phyloP scores from a whole-genome alignment of 2,888 invertebrate species.

The Agrotis puta region DNA sequence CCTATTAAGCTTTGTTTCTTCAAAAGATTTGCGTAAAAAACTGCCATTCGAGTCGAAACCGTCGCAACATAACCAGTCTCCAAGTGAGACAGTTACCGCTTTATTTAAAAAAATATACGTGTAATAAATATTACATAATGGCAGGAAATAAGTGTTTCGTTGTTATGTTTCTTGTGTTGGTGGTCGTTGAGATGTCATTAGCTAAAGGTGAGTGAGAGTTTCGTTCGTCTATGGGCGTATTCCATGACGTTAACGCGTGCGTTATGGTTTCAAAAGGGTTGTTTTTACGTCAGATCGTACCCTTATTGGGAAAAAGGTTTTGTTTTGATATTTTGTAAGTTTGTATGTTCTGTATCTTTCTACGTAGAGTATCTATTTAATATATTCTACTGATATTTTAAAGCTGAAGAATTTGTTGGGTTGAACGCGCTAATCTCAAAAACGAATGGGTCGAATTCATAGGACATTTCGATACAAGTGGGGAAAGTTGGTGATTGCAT shows the following conservation, averaged over 20 bases:
- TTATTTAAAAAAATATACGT: conserved; percentile 34
- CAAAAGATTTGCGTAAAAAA: conserved; percentile 57
- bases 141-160: conserved; percentile 49
- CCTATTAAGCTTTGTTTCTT: conserved; percentile 61
- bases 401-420: too few species aligned
- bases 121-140: conserved; percentile 56
- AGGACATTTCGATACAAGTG: too few species aligned
- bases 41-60: conserved; percentile 67
- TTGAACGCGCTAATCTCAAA: too few species aligned
- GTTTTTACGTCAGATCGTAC: background rate
- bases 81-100: conserved; percentile 40
- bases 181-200: conserved; percentile 49
- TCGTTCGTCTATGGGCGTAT: conserved; percentile 35
- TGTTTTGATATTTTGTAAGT: background rate
- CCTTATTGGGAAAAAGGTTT: background rate
- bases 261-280: conserved; percentile 6
- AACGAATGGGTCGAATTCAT: too few species aligned
- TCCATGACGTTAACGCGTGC: background rate
- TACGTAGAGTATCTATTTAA: too few species aligned
- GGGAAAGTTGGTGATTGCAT: too few species aligned
- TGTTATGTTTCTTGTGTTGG: conserved; percentile 43
- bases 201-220: conserved; percentile 58
- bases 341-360: too few species aligned
- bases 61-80: conserved; percentile 55
- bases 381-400: too few species aligned